A percentile compares a stretch with the other conserved stretches of the same genome.
phyloP scores from a whole-genome alignment of 2,797 vertebrate species.

The Epinephelus coioides region DNA sequence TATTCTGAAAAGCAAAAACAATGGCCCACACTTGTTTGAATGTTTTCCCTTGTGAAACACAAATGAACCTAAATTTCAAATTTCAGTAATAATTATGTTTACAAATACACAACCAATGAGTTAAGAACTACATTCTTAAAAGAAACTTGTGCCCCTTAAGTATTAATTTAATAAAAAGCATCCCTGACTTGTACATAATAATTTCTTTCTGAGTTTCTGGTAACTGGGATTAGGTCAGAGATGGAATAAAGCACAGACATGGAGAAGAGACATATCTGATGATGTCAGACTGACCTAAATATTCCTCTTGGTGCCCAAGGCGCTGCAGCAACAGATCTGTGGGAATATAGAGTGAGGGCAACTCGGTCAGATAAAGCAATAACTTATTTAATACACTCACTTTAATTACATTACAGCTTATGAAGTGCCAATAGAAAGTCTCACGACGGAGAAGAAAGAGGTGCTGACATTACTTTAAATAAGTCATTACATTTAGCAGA shows the following conservation, averaged over 20 bases:
- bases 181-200: neutral
- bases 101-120: too few relatives aligned
- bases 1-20: conserved; percentile 62
- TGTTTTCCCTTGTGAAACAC: neutral
- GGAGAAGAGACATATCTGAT: conserved; percentile 9
- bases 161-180: neutral
- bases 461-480: conserved; percentile 37
- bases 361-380: conserved; percentile 32
- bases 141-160: neutral
- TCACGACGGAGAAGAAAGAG: neutral
- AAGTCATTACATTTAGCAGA: conserved; percentile 5
- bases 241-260: neutral
- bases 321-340: conserved; percentile 53
- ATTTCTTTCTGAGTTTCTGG: neutral
- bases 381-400: conserved; percentile 46
- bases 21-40: neutral
- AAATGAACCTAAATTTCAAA: neutral
- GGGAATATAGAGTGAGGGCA: conserved; percentile 31
- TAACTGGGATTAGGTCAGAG: neutral
- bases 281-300: conserved; percentile 52
- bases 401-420: conserved; percentile 54
- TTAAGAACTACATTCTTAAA: neutral
- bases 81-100: neutral
- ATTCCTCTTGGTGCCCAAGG: conserved; percentile 29
- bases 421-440: conserved; percentile 1